phyloP scores from a whole-genome alignment of 2,888 invertebrate species.

The Allophyes oxyacanthae region DNA sequence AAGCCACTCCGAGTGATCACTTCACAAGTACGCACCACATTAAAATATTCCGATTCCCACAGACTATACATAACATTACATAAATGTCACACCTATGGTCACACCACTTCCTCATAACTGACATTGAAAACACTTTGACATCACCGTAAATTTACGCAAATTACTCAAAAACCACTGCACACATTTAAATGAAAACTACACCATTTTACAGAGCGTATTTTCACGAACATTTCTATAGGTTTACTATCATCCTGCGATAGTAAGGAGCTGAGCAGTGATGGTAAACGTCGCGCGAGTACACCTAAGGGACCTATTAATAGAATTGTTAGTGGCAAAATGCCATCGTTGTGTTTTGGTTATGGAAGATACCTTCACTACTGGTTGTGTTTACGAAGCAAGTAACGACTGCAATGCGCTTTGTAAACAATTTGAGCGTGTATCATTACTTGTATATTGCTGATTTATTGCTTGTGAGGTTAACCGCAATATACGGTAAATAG shows the following conservation, averaged over 20 bases:
- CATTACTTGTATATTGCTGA: constrained; percentile 16
- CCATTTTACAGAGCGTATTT: background rate
- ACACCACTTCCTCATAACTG: constrained; percentile 21
- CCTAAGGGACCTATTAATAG: constrained; percentile 28
- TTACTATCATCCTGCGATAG: background rate
- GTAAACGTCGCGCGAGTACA: constrained; percentile 5
- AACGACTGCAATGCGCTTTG: constrained; percentile 2
- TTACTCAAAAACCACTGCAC: constrained; percentile 28
- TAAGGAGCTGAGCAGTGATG: constrained; percentile 14
- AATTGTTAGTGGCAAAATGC: constrained; percentile 35
- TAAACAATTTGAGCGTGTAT: constrained; percentile 20
- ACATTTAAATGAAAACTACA: constrained; percentile 17
- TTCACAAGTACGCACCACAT: too few species aligned
- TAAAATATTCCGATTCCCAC: constrained; percentile 19
- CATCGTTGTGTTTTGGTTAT: constrained; percentile 23
- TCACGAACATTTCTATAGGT: background rate
- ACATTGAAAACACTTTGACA: constrained; percentile 36
- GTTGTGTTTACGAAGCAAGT: constrained; percentile 29
- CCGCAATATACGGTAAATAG: background rate
- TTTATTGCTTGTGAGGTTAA: constrained; percentile 14
- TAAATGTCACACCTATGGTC: constrained; percentile 19
- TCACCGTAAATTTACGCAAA: constrained; percentile 15
- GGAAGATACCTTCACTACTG: constrained; percentile 26
- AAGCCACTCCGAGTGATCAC: too few species aligned
- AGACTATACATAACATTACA: constrained; percentile 7